Conservation (phyloP, 2,797 vertebrate genomes). For the Anguilla anguilla region DNA sequence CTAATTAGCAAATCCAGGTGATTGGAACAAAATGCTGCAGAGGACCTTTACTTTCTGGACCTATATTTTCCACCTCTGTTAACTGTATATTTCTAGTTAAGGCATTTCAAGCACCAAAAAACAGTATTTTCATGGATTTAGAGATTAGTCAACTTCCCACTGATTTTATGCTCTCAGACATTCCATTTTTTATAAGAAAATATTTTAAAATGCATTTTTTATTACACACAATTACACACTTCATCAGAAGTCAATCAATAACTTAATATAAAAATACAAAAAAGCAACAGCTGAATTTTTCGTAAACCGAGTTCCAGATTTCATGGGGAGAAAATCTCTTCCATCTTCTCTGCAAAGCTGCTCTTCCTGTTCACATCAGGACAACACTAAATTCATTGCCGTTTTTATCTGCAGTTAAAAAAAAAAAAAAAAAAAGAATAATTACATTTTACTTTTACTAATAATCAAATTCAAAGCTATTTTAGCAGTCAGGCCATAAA, state of each 20-base stretch:
- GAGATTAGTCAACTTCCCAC: neutral
- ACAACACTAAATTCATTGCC: conserved; percentile 59
- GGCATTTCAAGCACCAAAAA: neutral
- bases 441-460: neutral
- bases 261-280: conserved; percentile 34
- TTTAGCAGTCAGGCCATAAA: neutral
- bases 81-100: neutral
- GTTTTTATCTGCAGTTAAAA: conserved; percentile 56
- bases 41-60: too few relatives aligned
- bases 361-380: conserved; percentile 56
- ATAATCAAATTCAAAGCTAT: neutral
- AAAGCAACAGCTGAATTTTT: conserved; percentile 11
- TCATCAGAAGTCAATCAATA: conserved; percentile 44
- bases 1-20: too few relatives aligned
- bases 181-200: neutral
- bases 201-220: neutral
- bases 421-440: neutral
- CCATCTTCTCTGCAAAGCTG: neutral
- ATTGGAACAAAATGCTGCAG: too few relatives aligned
- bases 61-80: too few relatives aligned
- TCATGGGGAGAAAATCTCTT: neutral
- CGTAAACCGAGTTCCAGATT: conserved; percentile 28
- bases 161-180: neutral
- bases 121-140: neutral
- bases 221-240: conserved; percentile 32